Conservation (phyloP, 2,888 invertebrate species). For the Drosophila austrosaltans region DNA sequence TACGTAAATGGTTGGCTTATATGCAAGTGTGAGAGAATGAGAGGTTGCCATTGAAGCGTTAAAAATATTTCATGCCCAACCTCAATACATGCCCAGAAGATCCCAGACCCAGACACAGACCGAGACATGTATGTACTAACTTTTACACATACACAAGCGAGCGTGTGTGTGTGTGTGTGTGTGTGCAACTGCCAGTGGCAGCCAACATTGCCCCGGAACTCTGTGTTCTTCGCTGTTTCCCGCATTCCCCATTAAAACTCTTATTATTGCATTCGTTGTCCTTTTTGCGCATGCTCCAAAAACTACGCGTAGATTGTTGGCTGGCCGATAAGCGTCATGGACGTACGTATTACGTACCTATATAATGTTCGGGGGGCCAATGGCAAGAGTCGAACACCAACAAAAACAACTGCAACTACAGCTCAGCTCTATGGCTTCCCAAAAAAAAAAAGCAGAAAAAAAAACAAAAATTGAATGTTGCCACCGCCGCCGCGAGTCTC, state of each 20-base stretch:
- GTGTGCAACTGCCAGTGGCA: background rate
- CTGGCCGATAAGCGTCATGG: conserved; percentile 53
- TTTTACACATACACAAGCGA: background rate
- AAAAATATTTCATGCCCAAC: conserved; percentile 68
- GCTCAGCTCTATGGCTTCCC: conserved; percentile 55
- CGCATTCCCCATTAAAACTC: conserved; percentile 10
- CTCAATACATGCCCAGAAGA: conserved; percentile 32
- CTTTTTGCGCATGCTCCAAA: conserved; percentile 61
- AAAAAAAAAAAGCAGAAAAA: conserved; percentile 27
- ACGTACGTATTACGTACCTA: conserved; percentile 27
- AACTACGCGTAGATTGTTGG: conserved; percentile 63
- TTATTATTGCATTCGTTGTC: conserved; percentile 39
- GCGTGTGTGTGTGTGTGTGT: background rate
- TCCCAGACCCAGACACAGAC: conserved; percentile 12
- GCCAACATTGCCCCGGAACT: background rate
- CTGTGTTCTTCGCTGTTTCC: background rate
- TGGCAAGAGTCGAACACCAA: conserved; percentile 45
- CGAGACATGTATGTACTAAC: conserved; percentile 19
- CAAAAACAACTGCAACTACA: conserved; percentile 8
- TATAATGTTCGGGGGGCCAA: conserved; percentile 38
- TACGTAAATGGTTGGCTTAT: background rate
- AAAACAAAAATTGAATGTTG: background rate
- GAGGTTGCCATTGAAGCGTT: conserved; percentile 58
- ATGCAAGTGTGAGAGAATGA: conserved; percentile 27
- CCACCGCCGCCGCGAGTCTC: conserved; percentile 4